Percentiles rank a stretch among this genome's conserved stretches.
phyloP scores from a whole-genome alignment of 2,888 invertebrate species.

The Dusona sp. region DNA sequence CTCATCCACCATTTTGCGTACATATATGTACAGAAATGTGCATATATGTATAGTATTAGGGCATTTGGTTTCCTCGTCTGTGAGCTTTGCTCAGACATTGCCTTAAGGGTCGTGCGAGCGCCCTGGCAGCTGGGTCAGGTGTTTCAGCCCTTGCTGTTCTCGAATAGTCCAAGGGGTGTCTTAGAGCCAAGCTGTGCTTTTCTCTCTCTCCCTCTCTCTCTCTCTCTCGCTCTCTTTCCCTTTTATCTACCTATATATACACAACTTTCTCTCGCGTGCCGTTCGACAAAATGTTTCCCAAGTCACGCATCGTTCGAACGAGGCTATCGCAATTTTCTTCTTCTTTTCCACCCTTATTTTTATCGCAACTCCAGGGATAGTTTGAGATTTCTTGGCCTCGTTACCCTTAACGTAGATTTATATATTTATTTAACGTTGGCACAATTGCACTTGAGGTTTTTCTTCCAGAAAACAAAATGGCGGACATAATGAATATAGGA shows the following conservation, averaged over 20 bases:
- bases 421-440: not conserved
- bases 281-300: slow-evolving; percentile 63
- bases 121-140: slow-evolving; percentile 69
- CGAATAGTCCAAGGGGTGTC: slow-evolving; percentile 70
- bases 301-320: slow-evolving; percentile 58
- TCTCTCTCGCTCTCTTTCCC: not conserved
- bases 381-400: not conserved
- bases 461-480: not conserved
- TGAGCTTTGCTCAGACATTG: slow-evolving; percentile 1
- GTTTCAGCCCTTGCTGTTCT: slow-evolving; percentile 69
- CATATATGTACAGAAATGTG: not conserved
- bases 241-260: not conserved
- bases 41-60: slow-evolving; percentile 4
- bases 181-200: slow-evolving; percentile 25
- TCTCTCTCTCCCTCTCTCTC: not conserved
- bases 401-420: not conserved
- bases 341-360: slow-evolving; percentile 24
- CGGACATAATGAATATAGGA: not conserved
- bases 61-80: not conserved
- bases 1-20: slow-evolving; percentile 22
- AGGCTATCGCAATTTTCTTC: slow-evolving; percentile 39
- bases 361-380: not conserved
- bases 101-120: slow-evolving; percentile 21
- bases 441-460: not conserved
- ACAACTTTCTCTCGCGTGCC: not conserved